Base-by-base conservation (phyloP, 2,113 vertebrate species). In the Empidonax traillii region DNA sequence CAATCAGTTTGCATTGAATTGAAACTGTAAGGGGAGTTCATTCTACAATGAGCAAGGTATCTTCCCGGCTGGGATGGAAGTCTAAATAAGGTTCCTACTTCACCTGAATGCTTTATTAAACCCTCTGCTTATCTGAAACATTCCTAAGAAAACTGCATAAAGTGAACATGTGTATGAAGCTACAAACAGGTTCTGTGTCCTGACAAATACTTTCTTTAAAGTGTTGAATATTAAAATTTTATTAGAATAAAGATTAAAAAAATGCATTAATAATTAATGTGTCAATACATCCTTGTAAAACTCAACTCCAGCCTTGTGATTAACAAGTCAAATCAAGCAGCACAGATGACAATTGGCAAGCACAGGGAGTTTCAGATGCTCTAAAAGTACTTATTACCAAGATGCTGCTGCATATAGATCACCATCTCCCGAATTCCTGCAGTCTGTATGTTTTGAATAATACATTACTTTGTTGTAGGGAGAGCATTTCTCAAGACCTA, bases 101-200 rank as follows among this genome's bases (percentile, higher is more conserved):
- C n/a, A 44, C 39, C 27, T 21, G 24, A 88, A 52, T 25, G 25
- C 27, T 59, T 90, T 16, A 69, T 31, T 51, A 84, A 83, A 20
- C 10, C 12, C 23, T n/a, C 17, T 59, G 11, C 25, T 46, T 28
- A 65, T 6, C 17, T 33, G 27, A 66, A 56, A 66, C 4, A 30
- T 18, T 20, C 41, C 18, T 84, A 39, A 30, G 46, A 81, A 92
- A 92, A 58, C 8, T 23, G 11, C 41, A 85, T 2, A 13, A 20
- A 52, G 22, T 13, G 5, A 8, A 39, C 2, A 6, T 1, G 1
- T 16, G 2, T 27, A 75, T 23, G 35, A 67, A 37, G 8, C 39
- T 14, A 68, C 0, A 4, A 77, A 58, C 13, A 10, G 0, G 0
- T 23, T 43, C 22, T 71, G 3, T 43, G 14, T 30, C 7, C 7